Evolutionary conservation across 2,113 vertebrate genomes (phyloP).

Genomic region (Eubucco bourcierii): DNA sequence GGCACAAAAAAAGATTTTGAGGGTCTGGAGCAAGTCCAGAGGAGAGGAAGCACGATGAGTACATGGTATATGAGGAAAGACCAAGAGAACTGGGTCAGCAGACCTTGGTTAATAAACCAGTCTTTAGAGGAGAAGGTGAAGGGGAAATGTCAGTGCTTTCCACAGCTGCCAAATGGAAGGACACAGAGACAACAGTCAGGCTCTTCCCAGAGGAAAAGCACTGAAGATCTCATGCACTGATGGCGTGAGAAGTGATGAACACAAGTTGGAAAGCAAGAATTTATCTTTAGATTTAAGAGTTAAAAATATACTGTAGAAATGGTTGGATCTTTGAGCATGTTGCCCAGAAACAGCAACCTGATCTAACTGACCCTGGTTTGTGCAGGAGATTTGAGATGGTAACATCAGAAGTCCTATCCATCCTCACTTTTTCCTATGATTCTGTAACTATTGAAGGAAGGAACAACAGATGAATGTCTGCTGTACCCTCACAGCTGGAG

Average conservation of each 20-base stretch:
- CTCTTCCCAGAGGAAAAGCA: background rate
- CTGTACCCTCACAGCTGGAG: background rate
- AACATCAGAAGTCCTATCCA: background rate
- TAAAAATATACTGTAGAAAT: background rate
- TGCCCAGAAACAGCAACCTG: background rate
- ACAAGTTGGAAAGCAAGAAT: background rate
- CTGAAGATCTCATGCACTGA: background rate
- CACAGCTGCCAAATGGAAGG: background rate
- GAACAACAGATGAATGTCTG: background rate
- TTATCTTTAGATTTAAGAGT: background rate
- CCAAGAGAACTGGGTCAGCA: too few relatives aligned
- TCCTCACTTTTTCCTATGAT: background rate
- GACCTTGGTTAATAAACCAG: too few relatives aligned
- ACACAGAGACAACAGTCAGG: background rate
- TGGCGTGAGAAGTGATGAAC: background rate
- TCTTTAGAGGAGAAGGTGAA: too few relatives aligned
- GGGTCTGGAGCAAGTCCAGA: too few relatives aligned
- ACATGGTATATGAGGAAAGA: too few relatives aligned
- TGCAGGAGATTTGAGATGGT: background rate
- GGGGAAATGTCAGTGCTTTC: too few relatives aligned
- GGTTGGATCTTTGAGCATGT: accelerated
- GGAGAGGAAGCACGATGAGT: too few relatives aligned
- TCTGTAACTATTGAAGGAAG: background rate
- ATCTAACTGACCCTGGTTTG: background rate
- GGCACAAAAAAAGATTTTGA: background rate